phyloP scores from a whole-genome alignment of 2,888 invertebrate genomes.

The Aradus depressus region DNA sequence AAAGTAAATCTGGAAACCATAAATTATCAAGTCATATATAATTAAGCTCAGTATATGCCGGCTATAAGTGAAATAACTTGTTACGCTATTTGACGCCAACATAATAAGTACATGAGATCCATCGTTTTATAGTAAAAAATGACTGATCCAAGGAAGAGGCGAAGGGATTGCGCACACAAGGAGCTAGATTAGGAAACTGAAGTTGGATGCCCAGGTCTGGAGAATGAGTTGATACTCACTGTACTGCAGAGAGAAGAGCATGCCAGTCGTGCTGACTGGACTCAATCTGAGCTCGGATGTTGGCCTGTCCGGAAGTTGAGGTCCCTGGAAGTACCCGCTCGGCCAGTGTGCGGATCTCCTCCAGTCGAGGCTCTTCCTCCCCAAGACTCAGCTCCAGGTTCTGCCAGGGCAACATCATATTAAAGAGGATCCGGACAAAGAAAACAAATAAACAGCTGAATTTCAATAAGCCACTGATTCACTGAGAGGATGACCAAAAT shows the following conservation, averaged over 20 bases:
- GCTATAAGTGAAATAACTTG: no score
- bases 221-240: conserved; percentile 34
- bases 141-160: no score
- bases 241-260: conserved; percentile 61
- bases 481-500: no score
- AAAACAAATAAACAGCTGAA: background rate
- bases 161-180: no score
- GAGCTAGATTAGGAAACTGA: no score
- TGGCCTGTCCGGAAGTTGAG: conserved; percentile 66
- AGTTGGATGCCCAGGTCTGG: no score
- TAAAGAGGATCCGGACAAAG: background rate
- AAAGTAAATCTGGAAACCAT: no score
- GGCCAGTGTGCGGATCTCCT: conserved; percentile 67
- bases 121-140: no score
- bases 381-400: conserved; percentile 65
- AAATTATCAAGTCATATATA: no score
- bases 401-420: conserved; percentile 33
- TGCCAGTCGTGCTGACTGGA: conserved; percentile 86
- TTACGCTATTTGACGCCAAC: no score
- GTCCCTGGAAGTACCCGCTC: conserved; percentile 85
- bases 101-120: no score
- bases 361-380: conserved; percentile 76
- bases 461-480: background rate
- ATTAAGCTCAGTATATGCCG: no score
- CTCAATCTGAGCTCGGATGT: conserved; percentile 78